A percentile compares a stretch with the other conserved stretches of the same genome.
These are phyloP conservation scores for Hylaeus anthracinus DNA, from an alignment of 1,140 invertebrate species.

Conservation along the genomic window DNA sequence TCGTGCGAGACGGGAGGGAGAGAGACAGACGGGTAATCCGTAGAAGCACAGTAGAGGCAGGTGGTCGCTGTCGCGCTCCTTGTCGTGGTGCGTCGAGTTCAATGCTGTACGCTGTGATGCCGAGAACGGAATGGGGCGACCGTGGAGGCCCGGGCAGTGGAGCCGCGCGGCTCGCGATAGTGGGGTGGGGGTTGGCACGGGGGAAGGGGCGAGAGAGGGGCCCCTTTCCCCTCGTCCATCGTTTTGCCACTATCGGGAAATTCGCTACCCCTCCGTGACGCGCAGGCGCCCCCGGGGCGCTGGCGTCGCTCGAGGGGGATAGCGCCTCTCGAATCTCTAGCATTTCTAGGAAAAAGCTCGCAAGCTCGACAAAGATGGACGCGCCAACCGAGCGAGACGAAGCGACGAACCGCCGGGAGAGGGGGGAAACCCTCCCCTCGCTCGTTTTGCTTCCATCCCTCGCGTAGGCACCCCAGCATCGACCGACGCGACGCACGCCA, in stretches of 20 bases:
- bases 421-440: slow-evolving; percentile 28
- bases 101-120: slow-evolving; percentile 79
- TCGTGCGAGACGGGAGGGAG: neutral
- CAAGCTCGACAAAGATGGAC: slow-evolving; percentile 30
- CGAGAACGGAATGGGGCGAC: slow-evolving; percentile 81
- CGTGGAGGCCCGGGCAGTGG: slow-evolving; percentile 80
- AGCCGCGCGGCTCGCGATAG: slow-evolving; percentile 49
- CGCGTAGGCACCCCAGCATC: slow-evolving; percentile 70
- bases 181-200: slow-evolving; percentile 52
- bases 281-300: slow-evolving; percentile 67
- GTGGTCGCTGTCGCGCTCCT: slow-evolving; percentile 70
- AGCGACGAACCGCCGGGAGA: neutral
- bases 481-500: slow-evolving; percentile 70
- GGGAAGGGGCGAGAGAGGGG: slow-evolving; percentile 57
- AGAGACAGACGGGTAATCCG: slow-evolving; percentile 43
- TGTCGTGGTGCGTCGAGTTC: slow-evolving; percentile 64
- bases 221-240: slow-evolving; percentile 52
- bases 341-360: slow-evolving; percentile 16
- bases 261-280: slow-evolving; percentile 59
- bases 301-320: slow-evolving; percentile 63
- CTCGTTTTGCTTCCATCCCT: slow-evolving; percentile 58
- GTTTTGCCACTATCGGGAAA: slow-evolving; percentile 55
- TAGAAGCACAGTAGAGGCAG: slow-evolving; percentile 59
- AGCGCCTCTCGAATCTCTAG: slow-evolving; percentile 39
- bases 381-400: slow-evolving; percentile 3